phyloP scores from a whole-genome alignment of 2,888 invertebrate genomes.

The Agonum fuliginosum region DNA sequence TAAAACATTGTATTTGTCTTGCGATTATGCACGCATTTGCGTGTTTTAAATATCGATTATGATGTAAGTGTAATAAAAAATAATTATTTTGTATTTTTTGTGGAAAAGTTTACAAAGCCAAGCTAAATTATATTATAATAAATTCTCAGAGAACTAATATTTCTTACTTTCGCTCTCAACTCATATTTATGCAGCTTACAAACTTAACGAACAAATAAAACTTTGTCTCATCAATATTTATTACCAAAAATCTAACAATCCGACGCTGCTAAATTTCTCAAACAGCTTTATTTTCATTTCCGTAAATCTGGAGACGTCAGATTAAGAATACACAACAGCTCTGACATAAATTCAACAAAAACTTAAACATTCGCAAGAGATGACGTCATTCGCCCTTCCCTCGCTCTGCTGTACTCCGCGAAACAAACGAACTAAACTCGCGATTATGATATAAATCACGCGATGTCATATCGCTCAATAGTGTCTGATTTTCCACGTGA shows the following conservation, averaged over 20 bases:
- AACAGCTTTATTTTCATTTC: constrained; percentile 26
- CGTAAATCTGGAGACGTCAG: constrained; percentile 20
- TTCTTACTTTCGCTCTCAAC: background rate
- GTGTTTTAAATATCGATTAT: no score
- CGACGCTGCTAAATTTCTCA: constrained; percentile 4
- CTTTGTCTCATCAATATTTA: constrained; percentile 42
- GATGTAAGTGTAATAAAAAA: background rate
- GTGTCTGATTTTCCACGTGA: background rate
- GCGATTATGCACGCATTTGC: no score
- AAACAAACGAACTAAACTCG: constrained; percentile 32
- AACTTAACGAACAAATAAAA: constrained; percentile 44
- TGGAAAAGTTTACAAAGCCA: background rate
- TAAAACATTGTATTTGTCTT: no score
- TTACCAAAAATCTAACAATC: constrained; percentile 24
- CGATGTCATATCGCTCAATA: constrained; percentile 13
- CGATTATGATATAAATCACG: constrained; percentile 41
- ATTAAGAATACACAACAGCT: constrained; percentile 8
- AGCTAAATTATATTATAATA: background rate
- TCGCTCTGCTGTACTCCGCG: background rate
- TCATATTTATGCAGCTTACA: constrained; percentile 29
- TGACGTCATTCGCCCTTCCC: background rate
- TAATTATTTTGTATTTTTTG: background rate
- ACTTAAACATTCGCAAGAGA: constrained; percentile 15
- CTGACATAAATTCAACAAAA: constrained; percentile 31
- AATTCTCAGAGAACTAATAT: background rate